Evolutionary conservation across 2,797 vertebrate species (phyloP), one percentile per base, ranked within the genome.

Genomic region (Mycteria americana): DNA sequence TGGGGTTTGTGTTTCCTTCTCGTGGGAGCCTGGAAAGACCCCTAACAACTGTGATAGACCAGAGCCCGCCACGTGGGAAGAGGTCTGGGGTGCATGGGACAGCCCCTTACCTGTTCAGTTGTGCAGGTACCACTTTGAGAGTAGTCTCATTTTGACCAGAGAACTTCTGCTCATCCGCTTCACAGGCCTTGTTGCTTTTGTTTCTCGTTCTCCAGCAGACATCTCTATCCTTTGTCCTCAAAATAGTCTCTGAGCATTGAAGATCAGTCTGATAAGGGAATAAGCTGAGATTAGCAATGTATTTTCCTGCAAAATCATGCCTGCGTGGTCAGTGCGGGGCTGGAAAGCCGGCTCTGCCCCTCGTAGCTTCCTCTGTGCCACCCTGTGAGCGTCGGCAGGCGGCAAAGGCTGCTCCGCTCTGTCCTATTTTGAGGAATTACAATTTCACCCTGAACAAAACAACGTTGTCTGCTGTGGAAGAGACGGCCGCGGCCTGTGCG

Each of bases 371-470:
- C 6, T 53, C 54, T 28, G 5, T 9, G 65, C 60, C 13, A 9
- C 51, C 23, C 43, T 18, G 2, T 0, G 43, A 43, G 7, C 2
- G 3, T 1, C 9, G 24, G 45, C n/a, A 31, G 24, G 39, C 3
- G 4, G 13, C 7, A 10, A 46, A 14, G n/a, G 45, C 22, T 28
- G 51, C 53, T 92, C 56, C 0, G 9, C 25, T 68, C 48, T 11
- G 5, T 27, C 63, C 37, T 25, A 0, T 13, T 53, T 7, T 39
- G 41, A 43, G 64, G 54, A 63, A 33, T 82, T 4, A 18, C 6
- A 6, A 2, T 51, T 76, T 56, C 28, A 18, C 43, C 28, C 74
- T 8, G 9, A 72, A 65, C 35, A 67, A 56, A 78, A 24, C 39
- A 3, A 6, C 2, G 1, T 39, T 51, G 48, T 63, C 11, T 25